phyloP scores from a whole-genome alignment of 2,113 vertebrate genomes.

The Phasianus colchicus region DNA sequence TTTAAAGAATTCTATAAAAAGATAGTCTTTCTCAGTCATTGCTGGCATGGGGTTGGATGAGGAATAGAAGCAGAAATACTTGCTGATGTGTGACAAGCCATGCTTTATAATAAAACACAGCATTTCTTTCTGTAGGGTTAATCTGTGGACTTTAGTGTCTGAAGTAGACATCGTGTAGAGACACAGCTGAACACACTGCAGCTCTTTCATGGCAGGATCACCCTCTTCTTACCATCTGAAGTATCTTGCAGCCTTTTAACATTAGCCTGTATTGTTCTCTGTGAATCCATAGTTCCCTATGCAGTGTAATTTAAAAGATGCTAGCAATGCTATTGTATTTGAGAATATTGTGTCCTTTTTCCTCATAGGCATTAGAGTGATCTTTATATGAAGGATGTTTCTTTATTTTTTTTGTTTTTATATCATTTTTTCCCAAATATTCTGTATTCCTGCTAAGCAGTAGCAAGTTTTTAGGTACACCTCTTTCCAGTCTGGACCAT shows the following conservation, averaged over 20 bases:
- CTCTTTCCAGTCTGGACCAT: not conserved
- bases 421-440: not conserved
- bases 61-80: not conserved
- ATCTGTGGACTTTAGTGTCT: not conserved
- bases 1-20: not conserved
- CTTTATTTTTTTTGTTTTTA: no score
- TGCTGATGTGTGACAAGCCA: not conserved
- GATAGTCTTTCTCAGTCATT: not conserved
- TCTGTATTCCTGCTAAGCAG: not conserved
- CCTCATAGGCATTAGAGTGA: not conserved
- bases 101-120: not conserved
- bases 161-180: not conserved
- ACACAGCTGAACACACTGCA: not conserved
- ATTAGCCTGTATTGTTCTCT: not conserved
- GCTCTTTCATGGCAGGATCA: not conserved
- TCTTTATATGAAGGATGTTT: not conserved
- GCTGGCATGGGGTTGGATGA: not conserved
- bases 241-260: not conserved
- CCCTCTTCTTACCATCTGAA: not conserved
- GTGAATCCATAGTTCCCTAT: not conserved
- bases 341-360: not conserved
- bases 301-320: not conserved
- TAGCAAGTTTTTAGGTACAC: not conserved
- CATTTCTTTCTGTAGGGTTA: not conserved
- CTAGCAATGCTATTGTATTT: not conserved